These are phyloP conservation scores for Thrips palmi DNA, from an alignment of 1,140 invertebrate genomes.

Conservation along the genomic window DNA sequence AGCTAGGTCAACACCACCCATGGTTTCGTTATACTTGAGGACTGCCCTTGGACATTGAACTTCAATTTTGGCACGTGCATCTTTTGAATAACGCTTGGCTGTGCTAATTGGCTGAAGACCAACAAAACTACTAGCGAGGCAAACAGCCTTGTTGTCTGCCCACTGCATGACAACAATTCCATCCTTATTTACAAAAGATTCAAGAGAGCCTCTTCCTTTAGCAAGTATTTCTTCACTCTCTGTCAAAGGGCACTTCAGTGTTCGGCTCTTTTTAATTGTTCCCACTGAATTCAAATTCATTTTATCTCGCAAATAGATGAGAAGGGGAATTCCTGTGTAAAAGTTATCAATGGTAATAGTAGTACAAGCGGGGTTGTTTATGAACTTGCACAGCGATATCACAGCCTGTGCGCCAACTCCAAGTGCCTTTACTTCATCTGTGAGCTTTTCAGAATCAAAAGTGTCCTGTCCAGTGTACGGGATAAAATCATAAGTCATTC, in stretches of 20 bases:
- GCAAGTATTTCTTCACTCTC: constrained; percentile 21
- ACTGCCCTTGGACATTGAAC: constrained; percentile 23
- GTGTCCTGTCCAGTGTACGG: constrained; percentile 23
- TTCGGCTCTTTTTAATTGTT: constrained; percentile 22
- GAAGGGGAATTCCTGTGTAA: constrained; percentile 15
- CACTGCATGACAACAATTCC: constrained; percentile 21
- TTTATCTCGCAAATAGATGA: constrained; percentile 11
- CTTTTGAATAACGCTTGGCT: constrained; percentile 19
- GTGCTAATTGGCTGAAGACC: constrained; percentile 17
- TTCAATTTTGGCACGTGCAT: constrained; percentile 17
- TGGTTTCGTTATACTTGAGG: constrained; percentile 23
- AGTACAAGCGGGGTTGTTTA: constrained; percentile 3
- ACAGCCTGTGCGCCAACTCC: constrained; percentile 19
- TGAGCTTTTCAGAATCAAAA: constrained; percentile 25
- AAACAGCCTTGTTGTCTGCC: constrained; percentile 25
- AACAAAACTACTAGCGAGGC: constrained; percentile 22
- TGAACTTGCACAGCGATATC: constrained; percentile 17
- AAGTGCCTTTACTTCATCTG: constrained; percentile 16
- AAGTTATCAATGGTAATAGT: constrained; percentile 17
- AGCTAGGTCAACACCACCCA: constrained; percentile 22
- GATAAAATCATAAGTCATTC: too few relatives aligned
- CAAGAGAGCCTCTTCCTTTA: constrained; percentile 19
- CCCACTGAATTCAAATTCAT: constrained; percentile 20
- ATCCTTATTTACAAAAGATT: constrained; percentile 12
- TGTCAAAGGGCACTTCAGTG: constrained; percentile 19